phyloP scores from a whole-genome alignment of 1,140 invertebrate species.

The Ceratitis capitata region DNA sequence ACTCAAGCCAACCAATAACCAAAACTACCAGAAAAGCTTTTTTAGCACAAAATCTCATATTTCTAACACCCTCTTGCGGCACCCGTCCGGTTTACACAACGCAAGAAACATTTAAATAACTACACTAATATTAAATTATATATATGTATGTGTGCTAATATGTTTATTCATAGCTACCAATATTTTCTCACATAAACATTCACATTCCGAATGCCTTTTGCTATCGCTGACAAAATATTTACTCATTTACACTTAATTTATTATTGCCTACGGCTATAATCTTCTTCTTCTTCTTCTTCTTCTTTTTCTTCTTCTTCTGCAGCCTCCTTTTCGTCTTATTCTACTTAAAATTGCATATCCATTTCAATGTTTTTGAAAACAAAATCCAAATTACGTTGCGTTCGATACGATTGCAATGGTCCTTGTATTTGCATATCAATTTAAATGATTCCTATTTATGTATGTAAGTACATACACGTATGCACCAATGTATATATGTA shows the following conservation, averaged over 20 bases:
- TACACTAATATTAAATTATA: not conserved
- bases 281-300: no score
- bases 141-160: not conserved
- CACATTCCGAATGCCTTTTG: not conserved
- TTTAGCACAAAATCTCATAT: no score
- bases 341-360: not conserved
- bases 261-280: not conserved
- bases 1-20: no score
- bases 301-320: no score
- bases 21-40: no score
- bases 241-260: not conserved
- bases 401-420: not conserved
- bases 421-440: conserved; percentile 10
- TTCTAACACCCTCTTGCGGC: no score
- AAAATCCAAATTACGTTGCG: not conserved
- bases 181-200: no score
- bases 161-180: no score
- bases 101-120: not conserved
- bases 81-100: no score
- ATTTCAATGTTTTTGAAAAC: conserved; percentile 5
- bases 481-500: no score
- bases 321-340: no score
- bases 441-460: not conserved
- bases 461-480: not conserved
- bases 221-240: not conserved